These are phyloP conservation scores for Champsocephalus gunnari DNA, from an alignment of 2,797 vertebrate genomes.

Conservation along the genomic window DNA sequence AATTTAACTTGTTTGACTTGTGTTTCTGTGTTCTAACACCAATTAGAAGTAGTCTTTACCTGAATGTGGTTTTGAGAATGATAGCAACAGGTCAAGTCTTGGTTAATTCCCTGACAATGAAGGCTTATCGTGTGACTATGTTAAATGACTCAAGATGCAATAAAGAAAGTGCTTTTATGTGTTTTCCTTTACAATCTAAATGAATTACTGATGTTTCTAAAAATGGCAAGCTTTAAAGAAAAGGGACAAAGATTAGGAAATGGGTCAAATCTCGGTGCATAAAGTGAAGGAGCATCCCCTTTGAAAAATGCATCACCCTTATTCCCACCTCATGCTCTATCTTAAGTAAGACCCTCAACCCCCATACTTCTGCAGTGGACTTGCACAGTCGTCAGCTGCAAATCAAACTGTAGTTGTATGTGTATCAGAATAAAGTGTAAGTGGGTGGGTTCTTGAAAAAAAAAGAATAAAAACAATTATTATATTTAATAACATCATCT, in stretches of 20 bases:
- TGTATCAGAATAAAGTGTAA: not conserved
- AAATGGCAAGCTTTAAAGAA: not conserved
- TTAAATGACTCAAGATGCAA: not conserved
- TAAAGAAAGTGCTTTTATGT: not conserved
- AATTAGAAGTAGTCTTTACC: not conserved
- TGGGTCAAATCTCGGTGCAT: not conserved
- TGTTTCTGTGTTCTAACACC: not conserved
- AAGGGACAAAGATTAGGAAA: not conserved
- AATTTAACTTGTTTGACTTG: not conserved
- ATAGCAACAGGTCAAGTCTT: not conserved
- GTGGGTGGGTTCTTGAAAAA: not conserved
- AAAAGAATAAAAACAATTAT: not conserved
- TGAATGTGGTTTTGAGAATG: not conserved
- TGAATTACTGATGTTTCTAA: not conserved
- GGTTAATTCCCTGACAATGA: not conserved
- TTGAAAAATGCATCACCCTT: not conserved
- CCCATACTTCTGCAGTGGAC: not conserved
- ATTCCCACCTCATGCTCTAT: not conserved
- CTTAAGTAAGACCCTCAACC: not conserved
- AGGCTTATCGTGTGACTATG: not conserved
- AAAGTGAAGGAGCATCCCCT: not conserved
- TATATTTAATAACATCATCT: not conserved
- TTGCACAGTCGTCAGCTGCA: not conserved
- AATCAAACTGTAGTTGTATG: not conserved
- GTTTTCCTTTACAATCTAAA: not conserved